Evolutionary conservation across 2,113 vertebrate genomes (phyloP).

Genomic region (Perca fluviatilis): DNA sequence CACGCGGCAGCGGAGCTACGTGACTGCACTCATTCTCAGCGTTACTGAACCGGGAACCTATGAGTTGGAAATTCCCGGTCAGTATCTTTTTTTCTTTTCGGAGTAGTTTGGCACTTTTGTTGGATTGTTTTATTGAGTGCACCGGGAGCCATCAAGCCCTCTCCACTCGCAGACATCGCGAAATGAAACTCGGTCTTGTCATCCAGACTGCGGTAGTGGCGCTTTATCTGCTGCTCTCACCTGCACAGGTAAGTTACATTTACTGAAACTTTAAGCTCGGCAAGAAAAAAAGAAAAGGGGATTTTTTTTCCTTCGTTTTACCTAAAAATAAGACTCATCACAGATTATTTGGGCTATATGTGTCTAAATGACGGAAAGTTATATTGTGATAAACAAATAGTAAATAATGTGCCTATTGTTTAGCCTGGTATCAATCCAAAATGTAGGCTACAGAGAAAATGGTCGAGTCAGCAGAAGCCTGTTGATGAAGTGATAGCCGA

Average conservation of each 20-base stretch:
- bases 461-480: constrained; percentile 12
- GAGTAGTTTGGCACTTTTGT: constrained; percentile 29
- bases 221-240: constrained; percentile 82
- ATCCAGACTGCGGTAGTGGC: constrained; percentile 70
- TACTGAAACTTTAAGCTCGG: neutral
- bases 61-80: constrained; percentile 57
- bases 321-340: no score
- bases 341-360: neutral
- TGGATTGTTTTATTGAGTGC: constrained; percentile 52
- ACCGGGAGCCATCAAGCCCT: constrained; percentile 20
- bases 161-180: constrained; percentile 52
- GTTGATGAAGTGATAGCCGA: neutral
- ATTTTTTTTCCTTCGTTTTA: neutral
- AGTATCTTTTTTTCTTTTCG: constrained; percentile 42
- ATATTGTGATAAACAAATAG: neutral
- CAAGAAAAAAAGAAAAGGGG: neutral
- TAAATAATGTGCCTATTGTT: neutral
- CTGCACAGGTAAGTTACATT: constrained; percentile 82
- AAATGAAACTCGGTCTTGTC: constrained; percentile 79
- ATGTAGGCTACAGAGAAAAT: neutral
- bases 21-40: constrained; percentile 55
- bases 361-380: neutral
- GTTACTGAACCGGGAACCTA: constrained; percentile 41
- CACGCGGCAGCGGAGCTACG: constrained; percentile 60
- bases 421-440: neutral